These are phyloP conservation scores for Drosophila vallismaia DNA, from an alignment of 2,888 invertebrate species.

Conservation along the genomic window DNA sequence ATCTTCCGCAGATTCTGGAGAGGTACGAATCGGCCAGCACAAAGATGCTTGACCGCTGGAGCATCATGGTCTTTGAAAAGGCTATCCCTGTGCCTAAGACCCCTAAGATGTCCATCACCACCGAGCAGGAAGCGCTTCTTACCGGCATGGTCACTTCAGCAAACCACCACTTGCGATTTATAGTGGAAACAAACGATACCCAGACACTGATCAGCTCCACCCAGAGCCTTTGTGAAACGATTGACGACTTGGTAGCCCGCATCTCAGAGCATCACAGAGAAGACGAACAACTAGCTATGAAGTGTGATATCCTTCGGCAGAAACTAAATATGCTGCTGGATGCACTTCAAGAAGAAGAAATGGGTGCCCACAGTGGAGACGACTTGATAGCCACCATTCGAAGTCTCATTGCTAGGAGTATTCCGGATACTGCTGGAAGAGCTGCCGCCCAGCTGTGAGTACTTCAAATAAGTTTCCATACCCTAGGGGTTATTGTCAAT, in stretches of 20 bases:
- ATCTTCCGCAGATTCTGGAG: conserved; percentile 95
- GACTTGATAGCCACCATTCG: conserved; percentile 80
- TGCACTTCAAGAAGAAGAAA: conserved; percentile 89
- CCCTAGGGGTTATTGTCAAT: too few species aligned
- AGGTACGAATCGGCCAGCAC: conserved; percentile 98
- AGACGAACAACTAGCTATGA: conserved; percentile 87
- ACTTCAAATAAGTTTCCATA: too few species aligned
- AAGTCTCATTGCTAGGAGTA: conserved; percentile 76
- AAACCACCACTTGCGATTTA: conserved; percentile 92
- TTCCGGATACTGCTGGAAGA: conserved; percentile 46
- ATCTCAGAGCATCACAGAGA: conserved; percentile 86
- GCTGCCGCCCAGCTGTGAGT: conserved; percentile 68
- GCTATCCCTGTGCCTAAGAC: conserved; percentile 87
- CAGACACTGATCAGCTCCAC: conserved; percentile 89
- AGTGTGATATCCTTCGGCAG: conserved; percentile 89
- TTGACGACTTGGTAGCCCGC: conserved; percentile 89
- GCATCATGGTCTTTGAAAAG: conserved; percentile 96
- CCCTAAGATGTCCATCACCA: conserved; percentile 85
- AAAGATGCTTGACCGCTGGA: conserved; percentile 99
- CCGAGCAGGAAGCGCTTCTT: conserved; percentile 84
- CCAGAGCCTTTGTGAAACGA: conserved; percentile 90
- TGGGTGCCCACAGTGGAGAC: conserved; percentile 82
- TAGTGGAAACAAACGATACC: conserved; percentile 92
- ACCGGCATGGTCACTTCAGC: conserved; percentile 91
- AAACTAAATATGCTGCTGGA: conserved; percentile 90